Evolutionary conservation across 1,140 invertebrate genomes (phyloP), one percentile per base, ranked within the genome.

Genomic region (Drosophila pseudoobscura): DNA sequence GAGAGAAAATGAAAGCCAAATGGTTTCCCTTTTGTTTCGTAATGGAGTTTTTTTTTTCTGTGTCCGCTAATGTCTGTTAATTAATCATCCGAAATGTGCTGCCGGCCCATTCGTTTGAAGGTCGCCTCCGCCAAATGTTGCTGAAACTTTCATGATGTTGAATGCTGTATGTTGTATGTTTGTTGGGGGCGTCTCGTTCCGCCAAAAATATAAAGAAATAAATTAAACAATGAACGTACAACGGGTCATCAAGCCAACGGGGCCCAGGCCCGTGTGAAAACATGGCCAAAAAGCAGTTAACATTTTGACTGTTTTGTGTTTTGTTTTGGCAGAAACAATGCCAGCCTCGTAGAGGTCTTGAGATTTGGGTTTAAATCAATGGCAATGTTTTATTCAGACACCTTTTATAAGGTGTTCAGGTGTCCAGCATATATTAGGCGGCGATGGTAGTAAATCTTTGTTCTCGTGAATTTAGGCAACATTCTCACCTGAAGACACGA

Each of bases 51-150:
- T 8, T 31, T 31, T 3, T 31, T 31, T 15, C 15, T 15, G 8
- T 31, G 8, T 82, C 61, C 79, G 69, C 78, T 76, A 80, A 74
- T 74, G 70, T 41, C 41, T 54, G 61, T 69, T 78, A 83, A 80
- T 80, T 78, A 80, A 80, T 80, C 79, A 80, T 80, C 47, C 79
- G 47, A 57, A 80, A 63, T 73, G 74, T 71, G 41, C 56, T 74
- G 55, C 78, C 70, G 78, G 55, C 78, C 75, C 43, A 68, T 31
- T 50, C 66, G 13, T 64, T 57, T 62, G 55, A 83, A 80, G 78
- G 59, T 39, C 11, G 35, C 35, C 53, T 68, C 26, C 45, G 59
- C 79, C 65, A 59, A 80, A 69, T 73, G 54, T 52, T 58, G 57
- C 59, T 76, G 52, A 59, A 68, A 80, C 58, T 79, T 54, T 62